phyloP scores from a whole-genome alignment of 2,113 vertebrate species.

The Xerus inauris region DNA sequence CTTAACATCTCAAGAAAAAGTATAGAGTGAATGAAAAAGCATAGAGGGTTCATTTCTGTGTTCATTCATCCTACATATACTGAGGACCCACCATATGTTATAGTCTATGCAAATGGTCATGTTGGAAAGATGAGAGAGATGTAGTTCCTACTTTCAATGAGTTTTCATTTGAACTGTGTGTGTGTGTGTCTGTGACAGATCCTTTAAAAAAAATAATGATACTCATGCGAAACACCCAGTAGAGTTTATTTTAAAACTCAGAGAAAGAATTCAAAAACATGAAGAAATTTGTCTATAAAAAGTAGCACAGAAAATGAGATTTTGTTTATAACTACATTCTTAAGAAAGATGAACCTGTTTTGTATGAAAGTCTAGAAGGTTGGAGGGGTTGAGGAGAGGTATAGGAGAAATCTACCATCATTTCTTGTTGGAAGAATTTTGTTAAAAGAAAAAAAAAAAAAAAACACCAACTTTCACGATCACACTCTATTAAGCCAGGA shows the following conservation, averaged over 20 bases:
- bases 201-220: constrained; percentile 38
- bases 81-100: background rate
- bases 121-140: background rate
- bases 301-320: background rate
- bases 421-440: constrained; percentile 41
- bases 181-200: background rate
- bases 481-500: constrained; percentile 89
- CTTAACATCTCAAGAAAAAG: background rate
- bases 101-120: background rate
- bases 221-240: background rate
- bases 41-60: background rate
- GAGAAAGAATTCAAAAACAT: background rate
- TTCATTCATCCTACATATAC: background rate
- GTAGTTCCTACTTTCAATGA: background rate
- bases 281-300: constrained; percentile 18
- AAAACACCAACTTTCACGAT: constrained; percentile 83
- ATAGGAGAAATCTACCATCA: background rate
- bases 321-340: background rate
- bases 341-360: background rate
- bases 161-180: background rate
- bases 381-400: background rate
- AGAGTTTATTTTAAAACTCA: constrained; percentile 21
- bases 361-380: background rate
- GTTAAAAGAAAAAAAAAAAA: constrained; percentile 27
- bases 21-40: background rate